Conservation (phyloP, 2,113 vertebrate genomes). For the Dendropsophus ebraccatus region DNA sequence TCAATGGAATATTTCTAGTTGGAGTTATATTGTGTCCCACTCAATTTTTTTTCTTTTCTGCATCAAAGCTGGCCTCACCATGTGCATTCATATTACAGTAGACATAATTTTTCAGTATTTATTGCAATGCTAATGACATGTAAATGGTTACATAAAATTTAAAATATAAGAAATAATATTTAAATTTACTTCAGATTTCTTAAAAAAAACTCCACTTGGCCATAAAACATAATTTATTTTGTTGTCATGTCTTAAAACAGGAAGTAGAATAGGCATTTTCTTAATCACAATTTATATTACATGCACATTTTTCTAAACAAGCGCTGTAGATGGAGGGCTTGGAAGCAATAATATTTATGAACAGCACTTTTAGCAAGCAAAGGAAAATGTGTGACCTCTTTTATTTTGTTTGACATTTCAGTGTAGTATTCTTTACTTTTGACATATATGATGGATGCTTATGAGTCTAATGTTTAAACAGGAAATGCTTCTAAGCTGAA, state of each 20-base stretch:
- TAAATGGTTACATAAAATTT: not conserved
- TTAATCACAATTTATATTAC: constrained; percentile 86
- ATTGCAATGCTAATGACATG: not conserved
- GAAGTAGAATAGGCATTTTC: constrained; percentile 86
- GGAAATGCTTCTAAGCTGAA: constrained; percentile 84
- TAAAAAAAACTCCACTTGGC: constrained; percentile 62
- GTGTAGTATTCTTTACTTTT: constrained; percentile 78
- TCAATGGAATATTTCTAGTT: too few species aligned
- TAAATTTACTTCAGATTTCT: not conserved
- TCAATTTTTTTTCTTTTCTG: too few species aligned
- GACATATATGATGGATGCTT: constrained; percentile 83
- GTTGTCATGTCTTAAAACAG: constrained; percentile 83
- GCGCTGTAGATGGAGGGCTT: constrained; percentile 81
- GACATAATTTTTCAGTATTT: not conserved
- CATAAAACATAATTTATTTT: constrained; percentile 81
- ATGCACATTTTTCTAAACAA: constrained; percentile 87
- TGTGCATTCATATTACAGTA: too few species aligned
- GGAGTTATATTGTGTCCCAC: too few species aligned
- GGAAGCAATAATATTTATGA: constrained; percentile 88
- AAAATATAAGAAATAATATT: not conserved
- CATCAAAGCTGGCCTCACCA: too few species aligned
- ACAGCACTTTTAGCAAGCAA: constrained; percentile 87
- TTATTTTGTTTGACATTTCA: constrained; percentile 86
- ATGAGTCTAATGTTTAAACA: constrained; percentile 82
- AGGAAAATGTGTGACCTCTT: constrained; percentile 86